Evolutionary conservation across 2,113 vertebrate species (phyloP).

Genomic region (Chloropsis hardwickii): DNA sequence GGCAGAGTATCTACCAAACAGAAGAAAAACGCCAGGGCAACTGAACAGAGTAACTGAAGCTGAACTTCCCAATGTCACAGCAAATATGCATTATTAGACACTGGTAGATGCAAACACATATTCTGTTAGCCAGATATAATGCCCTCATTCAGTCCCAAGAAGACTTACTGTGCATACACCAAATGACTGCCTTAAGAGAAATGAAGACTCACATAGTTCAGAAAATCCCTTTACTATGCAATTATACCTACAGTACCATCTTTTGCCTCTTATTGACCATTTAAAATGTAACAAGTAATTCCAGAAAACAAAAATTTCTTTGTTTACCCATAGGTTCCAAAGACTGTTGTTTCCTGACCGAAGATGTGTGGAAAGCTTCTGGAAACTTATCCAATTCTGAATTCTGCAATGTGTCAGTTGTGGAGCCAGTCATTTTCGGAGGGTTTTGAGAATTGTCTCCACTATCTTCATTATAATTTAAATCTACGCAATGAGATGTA

Average conservation of each 20-base stretch:
- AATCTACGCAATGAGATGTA: not conserved
- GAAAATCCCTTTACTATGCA: not conserved
- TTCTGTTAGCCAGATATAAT: not conserved
- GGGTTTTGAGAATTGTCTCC: not conserved
- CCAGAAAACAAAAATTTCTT: not conserved
- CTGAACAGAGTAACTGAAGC: not conserved
- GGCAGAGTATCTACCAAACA: not conserved
- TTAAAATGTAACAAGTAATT: not conserved
- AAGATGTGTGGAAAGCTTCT: not conserved
- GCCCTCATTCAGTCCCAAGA: not conserved
- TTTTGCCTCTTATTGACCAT: not conserved
- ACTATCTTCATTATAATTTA: not conserved
- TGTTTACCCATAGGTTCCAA: slow-evolving; percentile 58
- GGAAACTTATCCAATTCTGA: not conserved
- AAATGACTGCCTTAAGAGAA: not conserved
- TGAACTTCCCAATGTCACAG: not conserved
- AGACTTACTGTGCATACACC: not conserved
- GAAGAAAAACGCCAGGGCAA: not conserved
- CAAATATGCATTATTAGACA: not conserved
- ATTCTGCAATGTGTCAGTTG: not conserved
- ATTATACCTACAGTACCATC: not conserved
- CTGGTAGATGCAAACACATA: not conserved
- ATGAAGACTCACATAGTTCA: not conserved
- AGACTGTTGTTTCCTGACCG: not conserved
- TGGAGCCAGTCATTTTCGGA: not conserved